phyloP scores from a whole-genome alignment of 2,113 vertebrate species.

The Apodemus speciosus region DNA sequence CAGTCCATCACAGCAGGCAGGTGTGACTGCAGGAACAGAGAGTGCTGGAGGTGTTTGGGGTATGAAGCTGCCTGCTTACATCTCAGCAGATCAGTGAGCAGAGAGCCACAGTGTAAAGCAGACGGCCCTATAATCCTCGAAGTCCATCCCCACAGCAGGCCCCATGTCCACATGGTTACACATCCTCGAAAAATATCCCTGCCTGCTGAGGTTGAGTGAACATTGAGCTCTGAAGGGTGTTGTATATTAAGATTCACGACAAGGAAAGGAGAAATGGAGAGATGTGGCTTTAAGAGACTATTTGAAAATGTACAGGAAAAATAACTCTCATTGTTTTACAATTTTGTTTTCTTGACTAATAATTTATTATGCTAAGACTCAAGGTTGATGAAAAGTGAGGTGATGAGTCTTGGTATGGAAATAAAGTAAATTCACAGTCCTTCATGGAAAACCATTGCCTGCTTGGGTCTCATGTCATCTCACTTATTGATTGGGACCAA shows the following conservation, averaged over 20 bases:
- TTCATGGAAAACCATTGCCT: neutral
- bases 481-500: neutral
- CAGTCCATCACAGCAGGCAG: neutral
- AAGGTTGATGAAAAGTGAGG: neutral
- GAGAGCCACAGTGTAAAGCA: neutral
- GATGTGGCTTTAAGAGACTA: neutral
- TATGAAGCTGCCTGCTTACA: neutral
- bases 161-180: neutral
- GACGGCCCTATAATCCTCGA: neutral
- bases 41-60: neutral
- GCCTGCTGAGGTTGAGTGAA: neutral
- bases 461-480: neutral
- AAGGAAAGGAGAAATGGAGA: neutral
- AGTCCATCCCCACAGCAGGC: neutral
- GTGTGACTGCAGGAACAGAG: neutral
- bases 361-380: neutral
- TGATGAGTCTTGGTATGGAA: neutral
- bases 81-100: neutral
- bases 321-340: neutral
- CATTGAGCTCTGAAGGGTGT: neutral
- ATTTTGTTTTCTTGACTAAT: neutral
- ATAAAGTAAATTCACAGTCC: neutral
- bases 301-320: neutral
- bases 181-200: neutral
- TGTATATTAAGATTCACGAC: neutral